Base-by-base conservation (phyloP, 2,113 vertebrate species). In the Oreochromis spilurus region DNA sequence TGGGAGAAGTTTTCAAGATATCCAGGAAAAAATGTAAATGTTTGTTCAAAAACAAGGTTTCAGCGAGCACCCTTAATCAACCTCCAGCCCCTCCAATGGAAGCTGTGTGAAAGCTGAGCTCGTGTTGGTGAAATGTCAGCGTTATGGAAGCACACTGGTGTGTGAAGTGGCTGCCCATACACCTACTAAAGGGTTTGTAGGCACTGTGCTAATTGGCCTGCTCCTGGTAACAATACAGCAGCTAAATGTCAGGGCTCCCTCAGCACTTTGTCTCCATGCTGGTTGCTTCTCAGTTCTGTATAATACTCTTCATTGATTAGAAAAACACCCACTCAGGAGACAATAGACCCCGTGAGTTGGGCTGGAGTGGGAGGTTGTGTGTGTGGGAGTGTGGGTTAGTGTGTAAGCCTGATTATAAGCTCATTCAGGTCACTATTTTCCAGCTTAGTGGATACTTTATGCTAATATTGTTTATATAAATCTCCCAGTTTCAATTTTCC, bases 231-330 rank as follows among this genome's bases (percentile, higher is more conserved):
- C 88, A 91, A 91, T 93, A 81, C 87, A 84, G 21, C 84, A 50
- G 87, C 79, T 95, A 95, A 95, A 96, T 95, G 93, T 95, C 94
- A 95, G 83, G 26, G 87, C 91, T 89, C 90, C 92, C 89, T 84
- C 90, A 87, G 89, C 88, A 87, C 86, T 89, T 88, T 52, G 29
- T 81, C 86, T 91, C 52, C 38, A 75, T 70, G 31, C 82, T 21
- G 48, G 83, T 89, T n/a, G 7, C 79, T 72, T 91, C 79, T 83
- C 54, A 52, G 36, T 88, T 86, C 14, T 26, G 65, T 75, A 13
- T 19, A 52, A 54, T 70, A 55, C 86, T 34, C 16, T 75, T 53
- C 82, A 45, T 81, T 80, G 87, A 89, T 52, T 72, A 75, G 65
- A 78, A 75, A 50, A 13, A 65, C 9, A 0, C 0, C 11, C 77